These are phyloP conservation scores for Tinea pellionella DNA, from an alignment of 2,888 invertebrate species.

Conservation along the genomic window DNA sequence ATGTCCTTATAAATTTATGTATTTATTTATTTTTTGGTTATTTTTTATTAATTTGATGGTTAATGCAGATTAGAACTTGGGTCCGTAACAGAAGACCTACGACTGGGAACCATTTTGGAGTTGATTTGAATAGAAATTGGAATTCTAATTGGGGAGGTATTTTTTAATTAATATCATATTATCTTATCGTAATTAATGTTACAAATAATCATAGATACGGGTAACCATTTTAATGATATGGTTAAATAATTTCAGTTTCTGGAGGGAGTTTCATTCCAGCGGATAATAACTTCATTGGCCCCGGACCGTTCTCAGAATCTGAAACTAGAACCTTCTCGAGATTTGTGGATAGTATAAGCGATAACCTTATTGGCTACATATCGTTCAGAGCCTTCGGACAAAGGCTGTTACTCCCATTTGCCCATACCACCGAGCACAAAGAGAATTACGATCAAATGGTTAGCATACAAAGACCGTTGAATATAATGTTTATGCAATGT, in stretches of 20 bases:
- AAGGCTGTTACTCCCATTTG: slow-evolving; percentile 69
- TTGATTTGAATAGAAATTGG: slow-evolving; percentile 75
- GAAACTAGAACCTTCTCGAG: slow-evolving; percentile 58
- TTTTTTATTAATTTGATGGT: not conserved
- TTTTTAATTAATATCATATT: not conserved
- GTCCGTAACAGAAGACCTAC: slow-evolving; percentile 70
- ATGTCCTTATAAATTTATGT: no score
- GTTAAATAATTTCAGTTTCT: not conserved
- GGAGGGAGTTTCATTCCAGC: slow-evolving; percentile 53
- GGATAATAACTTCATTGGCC: slow-evolving; percentile 58
- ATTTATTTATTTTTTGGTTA: no score
- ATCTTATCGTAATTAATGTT: not conserved
- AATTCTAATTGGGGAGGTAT: slow-evolving; percentile 71
- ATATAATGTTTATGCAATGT: not conserved
- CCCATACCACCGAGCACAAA: slow-evolving; percentile 47
- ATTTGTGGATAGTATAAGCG: slow-evolving; percentile 48
- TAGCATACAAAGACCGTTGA: slow-evolving; percentile 17
- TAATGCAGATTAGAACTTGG: slow-evolving; percentile 70
- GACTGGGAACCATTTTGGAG: slow-evolving; percentile 52
- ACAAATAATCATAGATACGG: no score
- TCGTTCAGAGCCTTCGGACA: slow-evolving; percentile 76
- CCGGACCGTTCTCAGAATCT: slow-evolving; percentile 66
- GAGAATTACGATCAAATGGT: slow-evolving; percentile 61
- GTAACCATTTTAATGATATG: no score
- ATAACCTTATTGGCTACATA: slow-evolving; percentile 61